A percentile compares a stretch with the other conserved stretches of the same genome.
Evolutionary conservation across 2,888 invertebrate species (phyloP).

Genomic region (Nephrotoma flavescens): DNA sequence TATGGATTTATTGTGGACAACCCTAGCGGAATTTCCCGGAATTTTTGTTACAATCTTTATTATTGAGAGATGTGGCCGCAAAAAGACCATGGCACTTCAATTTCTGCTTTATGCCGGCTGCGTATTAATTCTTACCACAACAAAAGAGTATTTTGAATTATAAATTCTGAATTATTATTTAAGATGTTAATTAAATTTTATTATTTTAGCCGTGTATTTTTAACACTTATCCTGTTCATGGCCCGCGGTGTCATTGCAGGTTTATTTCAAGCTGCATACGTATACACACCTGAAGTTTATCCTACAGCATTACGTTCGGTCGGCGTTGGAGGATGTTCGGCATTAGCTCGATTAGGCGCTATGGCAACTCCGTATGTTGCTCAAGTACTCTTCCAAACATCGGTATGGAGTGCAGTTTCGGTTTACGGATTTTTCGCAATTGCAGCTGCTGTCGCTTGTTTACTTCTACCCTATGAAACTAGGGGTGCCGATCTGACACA

Average conservation of each 20-base stretch:
- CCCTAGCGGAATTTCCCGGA: conserved; percentile 86
- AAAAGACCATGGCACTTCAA: conserved; percentile 87
- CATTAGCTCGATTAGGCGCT: conserved; percentile 80
- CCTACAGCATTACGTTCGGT: conserved; percentile 77
- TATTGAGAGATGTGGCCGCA: conserved; percentile 79
- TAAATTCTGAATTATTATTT: not conserved
- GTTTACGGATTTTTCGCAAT: conserved; percentile 45
- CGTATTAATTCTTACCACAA: conserved; percentile 58
- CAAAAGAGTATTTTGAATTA: conserved; percentile 40
- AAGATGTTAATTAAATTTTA: not conserved
- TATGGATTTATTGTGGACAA: conserved; percentile 85
- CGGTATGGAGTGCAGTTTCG: conserved; percentile 39
- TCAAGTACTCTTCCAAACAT: conserved; percentile 51
- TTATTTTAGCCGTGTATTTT: conserved; percentile 43
- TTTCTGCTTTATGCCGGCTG: conserved; percentile 71
- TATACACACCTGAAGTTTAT: conserved; percentile 91
- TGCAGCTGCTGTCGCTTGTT: conserved; percentile 41
- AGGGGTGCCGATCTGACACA: conserved; percentile 28
- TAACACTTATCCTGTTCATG: conserved; percentile 73
- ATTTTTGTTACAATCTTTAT: conserved; percentile 79
- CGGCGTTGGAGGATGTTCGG: conserved; percentile 86
- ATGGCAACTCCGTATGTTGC: conserved; percentile 91
- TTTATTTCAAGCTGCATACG: conserved; percentile 88
- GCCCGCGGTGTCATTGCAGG: conserved; percentile 88
- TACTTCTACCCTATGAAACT: conserved; percentile 50